Conservation (phyloP, 2,113 vertebrate species). For the Corythaixoides concolor region DNA sequence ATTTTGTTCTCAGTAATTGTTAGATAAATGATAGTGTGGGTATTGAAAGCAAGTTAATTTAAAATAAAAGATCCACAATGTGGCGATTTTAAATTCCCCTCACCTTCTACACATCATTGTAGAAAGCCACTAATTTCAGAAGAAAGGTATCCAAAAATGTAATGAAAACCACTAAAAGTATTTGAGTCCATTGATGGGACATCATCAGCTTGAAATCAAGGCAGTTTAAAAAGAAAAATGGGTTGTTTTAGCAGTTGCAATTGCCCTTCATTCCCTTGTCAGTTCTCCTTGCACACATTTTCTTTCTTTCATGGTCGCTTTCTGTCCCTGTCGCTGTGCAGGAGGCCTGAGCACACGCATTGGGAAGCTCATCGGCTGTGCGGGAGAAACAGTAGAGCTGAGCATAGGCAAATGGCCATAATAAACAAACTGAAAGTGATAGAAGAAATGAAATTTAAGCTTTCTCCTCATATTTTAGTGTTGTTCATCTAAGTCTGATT, state of each 20-base stretch:
- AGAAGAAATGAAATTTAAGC: not conserved
- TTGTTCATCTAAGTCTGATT: not conserved
- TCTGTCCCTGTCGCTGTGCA: not conserved
- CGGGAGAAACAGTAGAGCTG: not conserved
- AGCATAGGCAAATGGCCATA: not conserved
- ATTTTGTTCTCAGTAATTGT: constrained; percentile 26
- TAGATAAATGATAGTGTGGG: not conserved
- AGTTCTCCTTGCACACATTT: not conserved
- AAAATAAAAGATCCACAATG: constrained; percentile 8
- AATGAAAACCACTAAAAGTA: constrained; percentile 30
- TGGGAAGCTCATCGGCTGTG: not conserved
- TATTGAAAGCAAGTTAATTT: constrained; percentile 14
- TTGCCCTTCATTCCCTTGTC: not conserved
- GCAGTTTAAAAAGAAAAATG: not conserved
- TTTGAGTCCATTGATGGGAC: not conserved
- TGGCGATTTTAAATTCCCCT: not conserved
- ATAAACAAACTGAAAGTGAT: not conserved
- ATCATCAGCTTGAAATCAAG: constrained; percentile 24
- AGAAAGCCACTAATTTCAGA: constrained; percentile 28
- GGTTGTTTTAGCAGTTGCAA: not conserved
- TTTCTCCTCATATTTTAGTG: not conserved
- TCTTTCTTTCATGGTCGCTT: not conserved
- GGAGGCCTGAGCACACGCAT: not conserved
- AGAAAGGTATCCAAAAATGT: constrained; percentile 2
- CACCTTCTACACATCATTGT: not conserved